A percentile compares a stretch with the other conserved stretches of the same genome.
phyloP scores from a whole-genome alignment of 2,888 invertebrate species.

The Octodonta nipae region DNA sequence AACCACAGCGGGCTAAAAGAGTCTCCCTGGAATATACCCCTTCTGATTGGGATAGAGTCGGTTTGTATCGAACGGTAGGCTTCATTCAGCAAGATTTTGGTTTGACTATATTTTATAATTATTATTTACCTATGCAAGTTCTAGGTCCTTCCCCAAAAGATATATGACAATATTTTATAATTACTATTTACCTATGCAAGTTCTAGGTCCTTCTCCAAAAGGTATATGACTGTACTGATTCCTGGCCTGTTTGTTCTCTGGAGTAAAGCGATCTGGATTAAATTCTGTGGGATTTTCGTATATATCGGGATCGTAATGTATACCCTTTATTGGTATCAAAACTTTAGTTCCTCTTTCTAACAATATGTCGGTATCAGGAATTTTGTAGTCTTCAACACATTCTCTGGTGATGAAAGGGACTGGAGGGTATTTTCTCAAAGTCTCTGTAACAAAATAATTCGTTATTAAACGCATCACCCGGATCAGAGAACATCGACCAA shows the following conservation, averaged over 20 bases:
- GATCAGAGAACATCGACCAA: no score
- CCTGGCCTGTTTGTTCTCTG: conserved; percentile 11
- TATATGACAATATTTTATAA: no score
- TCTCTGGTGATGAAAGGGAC: conserved; percentile 11
- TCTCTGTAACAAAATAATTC: no score
- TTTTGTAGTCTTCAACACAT: conserved; percentile 14
- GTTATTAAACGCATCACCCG: no score
- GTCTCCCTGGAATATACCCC: no score
- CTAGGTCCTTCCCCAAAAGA: no score
- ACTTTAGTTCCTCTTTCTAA: conserved; percentile 13
- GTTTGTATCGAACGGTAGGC: no score
- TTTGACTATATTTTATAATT: no score
- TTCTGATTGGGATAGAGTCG: no score
- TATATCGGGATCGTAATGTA: conserved; percentile 14
- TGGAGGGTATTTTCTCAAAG: conserved; percentile 13
- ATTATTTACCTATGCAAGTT: no score
- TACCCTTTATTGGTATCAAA: conserved; percentile 11
- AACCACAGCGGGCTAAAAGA: no score
- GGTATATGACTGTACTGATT: conserved; percentile 13
- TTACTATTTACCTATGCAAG: conserved; percentile 13
- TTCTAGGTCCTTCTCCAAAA: conserved; percentile 16
- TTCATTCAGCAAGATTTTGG: no score
- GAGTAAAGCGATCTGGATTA: conserved; percentile 16
- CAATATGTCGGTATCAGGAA: conserved; percentile 12
- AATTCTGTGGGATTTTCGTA: conserved; percentile 13